Percentiles rank a stretch among this genome's conserved stretches.
Conservation (phyloP, 2,113 vertebrate species). For the Petrocephalus microphthalmus region DNA sequence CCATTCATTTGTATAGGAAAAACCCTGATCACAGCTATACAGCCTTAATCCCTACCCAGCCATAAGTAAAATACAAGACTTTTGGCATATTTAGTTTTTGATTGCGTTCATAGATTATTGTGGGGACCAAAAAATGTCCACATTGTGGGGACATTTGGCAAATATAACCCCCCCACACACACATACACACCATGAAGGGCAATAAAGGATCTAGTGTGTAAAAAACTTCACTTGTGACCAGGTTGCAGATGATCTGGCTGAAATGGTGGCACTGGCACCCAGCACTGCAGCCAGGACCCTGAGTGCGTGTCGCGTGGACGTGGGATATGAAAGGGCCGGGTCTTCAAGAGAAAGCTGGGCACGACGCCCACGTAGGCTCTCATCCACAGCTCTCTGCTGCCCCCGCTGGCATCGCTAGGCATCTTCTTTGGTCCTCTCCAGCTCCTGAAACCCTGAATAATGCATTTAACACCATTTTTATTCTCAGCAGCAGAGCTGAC, state of each 20-base stretch:
- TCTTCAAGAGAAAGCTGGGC: background rate
- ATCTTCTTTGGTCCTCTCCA: background rate
- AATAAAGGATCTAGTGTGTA: background rate
- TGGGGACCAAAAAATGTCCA: too few relatives aligned
- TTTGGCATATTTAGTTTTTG: too few relatives aligned
- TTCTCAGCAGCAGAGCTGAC: background rate
- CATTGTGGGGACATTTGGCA: too few relatives aligned
- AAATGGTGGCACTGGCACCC: background rate
- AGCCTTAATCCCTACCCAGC: too few relatives aligned
- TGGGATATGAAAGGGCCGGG: background rate
- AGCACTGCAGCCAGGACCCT: background rate
- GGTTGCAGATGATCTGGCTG: background rate
- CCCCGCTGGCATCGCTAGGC: background rate
- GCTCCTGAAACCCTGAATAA: constrained; percentile 5
- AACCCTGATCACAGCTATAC: too few relatives aligned
- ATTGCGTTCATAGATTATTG: too few relatives aligned
- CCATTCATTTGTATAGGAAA: too few relatives aligned
- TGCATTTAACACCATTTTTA: background rate
- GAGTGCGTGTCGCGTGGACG: background rate
- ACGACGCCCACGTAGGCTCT: background rate
- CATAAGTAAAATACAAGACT: too few relatives aligned
- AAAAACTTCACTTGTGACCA: background rate
- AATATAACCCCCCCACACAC: background rate
- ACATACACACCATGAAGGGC: background rate
- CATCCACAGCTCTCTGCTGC: background rate